Conservation (phyloP, 1,140 invertebrate species). For the Brachionus rubens region DNA sequence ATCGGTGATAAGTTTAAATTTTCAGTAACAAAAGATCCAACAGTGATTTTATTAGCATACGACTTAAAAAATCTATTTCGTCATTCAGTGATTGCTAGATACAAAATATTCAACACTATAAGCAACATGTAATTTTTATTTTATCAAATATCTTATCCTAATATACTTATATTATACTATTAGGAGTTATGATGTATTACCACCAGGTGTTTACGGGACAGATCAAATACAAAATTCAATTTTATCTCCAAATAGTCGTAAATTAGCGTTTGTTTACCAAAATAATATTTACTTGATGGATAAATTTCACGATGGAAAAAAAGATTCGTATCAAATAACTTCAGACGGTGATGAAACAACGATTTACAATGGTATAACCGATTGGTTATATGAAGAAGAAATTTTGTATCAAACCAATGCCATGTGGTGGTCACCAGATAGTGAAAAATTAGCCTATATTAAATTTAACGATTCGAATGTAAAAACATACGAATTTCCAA, state of each 20-base stretch:
- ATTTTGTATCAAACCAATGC: slow-evolving; percentile 39
- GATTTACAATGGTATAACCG: slow-evolving; percentile 39
- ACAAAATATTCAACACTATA: slow-evolving; percentile 43
- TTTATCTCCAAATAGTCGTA: slow-evolving; percentile 34
- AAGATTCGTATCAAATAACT: slow-evolving; percentile 22
- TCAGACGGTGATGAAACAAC: neutral
- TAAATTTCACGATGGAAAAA: slow-evolving; percentile 18
- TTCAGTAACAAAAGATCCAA: slow-evolving; percentile 22
- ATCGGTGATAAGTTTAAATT: slow-evolving; percentile 30
- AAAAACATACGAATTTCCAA: slow-evolving; percentile 9
- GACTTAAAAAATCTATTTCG: slow-evolving; percentile 31
- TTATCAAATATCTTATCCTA: no score
- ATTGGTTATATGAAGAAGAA: slow-evolving; percentile 46
- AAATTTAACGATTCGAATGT: slow-evolving; percentile 43
- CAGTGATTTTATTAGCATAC: slow-evolving; percentile 7
- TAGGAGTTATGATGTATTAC: slow-evolving; percentile 40
- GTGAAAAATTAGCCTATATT: slow-evolving; percentile 15
- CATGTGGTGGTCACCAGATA: slow-evolving; percentile 46
- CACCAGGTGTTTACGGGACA: slow-evolving; percentile 13
- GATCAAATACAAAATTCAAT: slow-evolving; percentile 36
- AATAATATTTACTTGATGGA: slow-evolving; percentile 42
- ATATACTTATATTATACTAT: neutral
- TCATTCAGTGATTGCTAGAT: slow-evolving; percentile 24
- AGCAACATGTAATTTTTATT: slow-evolving; percentile 46
- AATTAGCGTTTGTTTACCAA: slow-evolving; percentile 42